Evolutionary conservation across 2,888 invertebrate genomes (phyloP).

Genomic region (Xylophagus ater): DNA sequence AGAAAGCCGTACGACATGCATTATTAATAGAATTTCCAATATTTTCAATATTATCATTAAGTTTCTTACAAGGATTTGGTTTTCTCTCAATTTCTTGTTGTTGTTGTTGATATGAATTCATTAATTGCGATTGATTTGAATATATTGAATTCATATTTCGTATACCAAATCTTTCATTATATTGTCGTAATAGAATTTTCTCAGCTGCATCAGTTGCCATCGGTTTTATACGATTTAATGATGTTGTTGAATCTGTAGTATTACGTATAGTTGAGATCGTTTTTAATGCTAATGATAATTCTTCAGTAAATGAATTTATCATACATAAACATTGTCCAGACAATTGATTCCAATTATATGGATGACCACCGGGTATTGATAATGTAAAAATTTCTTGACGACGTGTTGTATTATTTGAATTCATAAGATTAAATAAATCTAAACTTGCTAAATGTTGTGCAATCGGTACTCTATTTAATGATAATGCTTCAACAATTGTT

Average conservation of each 20-base stretch:
- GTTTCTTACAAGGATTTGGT: constrained; percentile 33
- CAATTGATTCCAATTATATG: constrained; percentile 74
- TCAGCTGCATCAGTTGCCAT: constrained; percentile 27
- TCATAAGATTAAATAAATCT: constrained; percentile 55
- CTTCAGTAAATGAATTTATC: constrained; percentile 53
- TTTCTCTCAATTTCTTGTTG: constrained; percentile 37
- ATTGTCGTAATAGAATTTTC: constrained; percentile 31
- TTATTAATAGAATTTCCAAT: constrained; percentile 36
- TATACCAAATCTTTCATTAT: constrained; percentile 33
- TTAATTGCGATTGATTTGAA: constrained; percentile 3
- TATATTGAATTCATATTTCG: constrained; percentile 23
- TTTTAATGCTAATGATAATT: constrained; percentile 44
- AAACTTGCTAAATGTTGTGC: constrained; percentile 65
- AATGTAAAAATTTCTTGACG: constrained; percentile 57
- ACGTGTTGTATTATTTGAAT: constrained; percentile 44
- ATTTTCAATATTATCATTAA: constrained; percentile 40
- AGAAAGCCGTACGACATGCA: constrained; percentile 42
- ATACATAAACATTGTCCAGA: constrained; percentile 49
- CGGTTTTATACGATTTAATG: constrained; percentile 3
- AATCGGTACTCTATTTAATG: constrained; percentile 44
- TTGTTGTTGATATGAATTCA: constrained; percentile 26
- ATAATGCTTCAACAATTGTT: constrained; percentile 49
- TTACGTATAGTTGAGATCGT: constrained; percentile 26
- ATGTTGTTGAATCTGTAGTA: neutral
- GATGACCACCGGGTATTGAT: constrained; percentile 76